Conservation (phyloP, 2,888 invertebrate genomes). For the Sphaeridia pumilis region DNA sequence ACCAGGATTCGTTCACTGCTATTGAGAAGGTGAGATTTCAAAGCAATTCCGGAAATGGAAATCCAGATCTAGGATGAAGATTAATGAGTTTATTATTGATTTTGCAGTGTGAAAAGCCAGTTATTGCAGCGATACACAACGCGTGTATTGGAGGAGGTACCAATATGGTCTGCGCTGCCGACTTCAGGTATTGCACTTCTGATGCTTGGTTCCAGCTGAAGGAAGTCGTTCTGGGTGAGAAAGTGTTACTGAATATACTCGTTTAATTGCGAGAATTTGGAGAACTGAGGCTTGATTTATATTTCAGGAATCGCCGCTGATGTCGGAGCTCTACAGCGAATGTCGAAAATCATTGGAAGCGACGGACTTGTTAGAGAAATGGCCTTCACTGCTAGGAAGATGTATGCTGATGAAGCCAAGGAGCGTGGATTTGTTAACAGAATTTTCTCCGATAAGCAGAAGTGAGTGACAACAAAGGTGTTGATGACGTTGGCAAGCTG, state of each 20-base stretch:
- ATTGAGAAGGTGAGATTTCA: conserved; percentile 54
- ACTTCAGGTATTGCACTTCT: conserved; percentile 77
- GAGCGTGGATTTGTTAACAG: conserved; percentile 70
- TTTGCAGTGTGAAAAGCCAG: conserved; percentile 69
- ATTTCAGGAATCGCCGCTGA: conserved; percentile 81
- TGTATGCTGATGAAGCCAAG: conserved; percentile 67
- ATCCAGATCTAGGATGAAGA: no score
- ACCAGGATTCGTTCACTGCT: conserved; percentile 66
- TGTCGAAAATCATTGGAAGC: conserved; percentile 82
- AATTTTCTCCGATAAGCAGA: conserved; percentile 56
- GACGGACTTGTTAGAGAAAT: conserved; percentile 78
- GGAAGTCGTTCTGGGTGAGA: conserved; percentile 50
- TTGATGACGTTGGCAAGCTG: not conserved
- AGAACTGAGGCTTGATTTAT: not conserved
- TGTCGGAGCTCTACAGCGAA: conserved; percentile 81
- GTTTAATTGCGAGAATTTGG: not conserved
- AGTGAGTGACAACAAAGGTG: conserved; percentile 41
- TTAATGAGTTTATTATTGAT: not conserved
- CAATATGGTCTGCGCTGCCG: conserved; percentile 75
- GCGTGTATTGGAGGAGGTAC: conserved; percentile 87
- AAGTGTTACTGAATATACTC: not conserved
- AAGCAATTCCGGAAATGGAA: not conserved
- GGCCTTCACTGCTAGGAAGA: conserved; percentile 71
- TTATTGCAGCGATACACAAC: conserved; percentile 74
- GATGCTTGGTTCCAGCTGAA: conserved; percentile 90